Evolutionary conservation across 2,888 invertebrate species (phyloP), one percentile per base, ranked within the genome.

Genomic region (Mylabris sibirica): DNA sequence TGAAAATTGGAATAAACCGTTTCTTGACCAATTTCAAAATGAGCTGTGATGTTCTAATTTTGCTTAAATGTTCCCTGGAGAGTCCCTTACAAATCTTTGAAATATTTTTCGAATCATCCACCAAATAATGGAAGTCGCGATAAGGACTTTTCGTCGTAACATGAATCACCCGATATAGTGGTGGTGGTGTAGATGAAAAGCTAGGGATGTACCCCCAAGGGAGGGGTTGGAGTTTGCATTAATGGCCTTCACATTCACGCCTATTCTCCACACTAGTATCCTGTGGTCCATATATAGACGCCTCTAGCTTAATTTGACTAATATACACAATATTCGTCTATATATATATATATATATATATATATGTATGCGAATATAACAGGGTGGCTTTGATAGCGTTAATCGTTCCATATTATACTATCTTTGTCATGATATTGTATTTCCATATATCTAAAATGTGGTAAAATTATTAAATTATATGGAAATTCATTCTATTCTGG

Each of bases 221-320:
- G 70, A 67, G 67, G 70, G 70, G 66, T 63, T 26, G 64, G 30
- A 67, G 67, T 70, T 70, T 67, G 68, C 72, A 72, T 71, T 75
- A 75, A 75, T 75, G 69, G 74, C 73, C 69, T 67, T 73, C 72
- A 72, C 72, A 72, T 74, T 72, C 73, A 68, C 72, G 67, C 71
- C 64, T 65, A 65, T 65, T 57, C 57, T 30, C 30, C 30, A 30
- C 59, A 67, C 72, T 68, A n/a, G n/a, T n/a, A 72, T 74, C 70
- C 75, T 73, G 74, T 69, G 76, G 76, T 74, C 74, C 68, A 63
- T 62, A 60, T 71, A 72, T 35, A 35, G 71, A 70, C 73, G 75
- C 71, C 75, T 76, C 74, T 71, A 71, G 75, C 76, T 77, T 77
- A 76, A 76, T 77, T 77, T 76, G 75, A 76, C 75, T 77, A 77